Evolutionary conservation across 2,113 vertebrate species (phyloP).

Genomic region (Capricornis sumatraensis): DNA sequence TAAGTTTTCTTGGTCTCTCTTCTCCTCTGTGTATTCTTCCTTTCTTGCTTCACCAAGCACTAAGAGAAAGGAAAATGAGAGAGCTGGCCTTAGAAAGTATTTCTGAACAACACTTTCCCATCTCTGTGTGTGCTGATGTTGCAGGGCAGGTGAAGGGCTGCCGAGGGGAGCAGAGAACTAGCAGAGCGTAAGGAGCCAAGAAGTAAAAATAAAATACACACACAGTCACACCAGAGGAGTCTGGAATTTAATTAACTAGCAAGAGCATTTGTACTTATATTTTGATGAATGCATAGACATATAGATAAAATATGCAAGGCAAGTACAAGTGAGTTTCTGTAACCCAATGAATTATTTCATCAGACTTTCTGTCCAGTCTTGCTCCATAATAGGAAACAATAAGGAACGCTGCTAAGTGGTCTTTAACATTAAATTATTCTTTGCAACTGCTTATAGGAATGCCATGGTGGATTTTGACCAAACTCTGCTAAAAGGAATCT

Average conservation of each 20-base stretch:
- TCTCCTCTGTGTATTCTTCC: background rate
- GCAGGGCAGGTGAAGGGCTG: background rate
- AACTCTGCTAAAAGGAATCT: constrained; percentile 1
- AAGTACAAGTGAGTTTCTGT: background rate
- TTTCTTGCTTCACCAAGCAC: background rate
- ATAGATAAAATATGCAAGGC: background rate
- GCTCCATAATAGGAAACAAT: background rate
- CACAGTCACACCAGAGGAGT: background rate
- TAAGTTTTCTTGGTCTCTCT: background rate
- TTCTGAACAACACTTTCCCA: background rate
- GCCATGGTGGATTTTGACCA: background rate
- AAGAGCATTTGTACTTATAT: background rate
- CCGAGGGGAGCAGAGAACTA: background rate
- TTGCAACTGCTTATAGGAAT: background rate
- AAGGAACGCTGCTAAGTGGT: background rate
- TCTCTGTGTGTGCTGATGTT: background rate
- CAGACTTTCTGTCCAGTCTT: background rate
- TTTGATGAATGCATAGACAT: background rate
- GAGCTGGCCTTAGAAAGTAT: background rate
- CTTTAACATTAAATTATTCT: background rate
- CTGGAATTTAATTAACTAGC: background rate
- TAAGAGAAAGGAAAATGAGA: constrained; percentile 1
- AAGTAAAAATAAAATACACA: background rate
- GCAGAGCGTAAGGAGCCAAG: background rate
- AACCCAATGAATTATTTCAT: background rate